These are phyloP conservation scores for Dicentrarchus labrax DNA, from an alignment of 2,113 vertebrate species.

Conservation along the genomic window DNA sequence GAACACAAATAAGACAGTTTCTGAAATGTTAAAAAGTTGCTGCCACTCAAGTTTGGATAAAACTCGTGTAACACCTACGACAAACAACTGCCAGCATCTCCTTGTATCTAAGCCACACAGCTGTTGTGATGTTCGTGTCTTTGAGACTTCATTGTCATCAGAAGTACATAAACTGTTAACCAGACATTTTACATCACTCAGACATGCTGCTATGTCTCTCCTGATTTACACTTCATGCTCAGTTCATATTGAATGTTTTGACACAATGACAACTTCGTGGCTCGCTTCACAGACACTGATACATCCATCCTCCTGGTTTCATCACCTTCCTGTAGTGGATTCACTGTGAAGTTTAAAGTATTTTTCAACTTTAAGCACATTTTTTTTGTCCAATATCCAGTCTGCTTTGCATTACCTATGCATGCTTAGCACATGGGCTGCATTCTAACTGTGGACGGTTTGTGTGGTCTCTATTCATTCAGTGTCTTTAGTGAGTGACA, in stretches of 20 bases:
- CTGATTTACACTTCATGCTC: conserved; percentile 49
- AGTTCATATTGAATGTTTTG: conserved; percentile 49
- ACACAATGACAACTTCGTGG: not conserved
- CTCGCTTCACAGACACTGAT: conserved; percentile 39
- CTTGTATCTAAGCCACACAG: conserved; percentile 30
- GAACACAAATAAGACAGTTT: conserved; percentile 16
- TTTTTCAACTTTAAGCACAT: conserved; percentile 30
- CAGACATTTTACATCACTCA: conserved; percentile 48
- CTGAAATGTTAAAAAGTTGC: not conserved
- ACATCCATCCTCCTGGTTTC: conserved; percentile 45
- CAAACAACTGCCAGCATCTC: conserved; percentile 4
- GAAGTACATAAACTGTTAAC: conserved; percentile 32
- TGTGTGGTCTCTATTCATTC: conserved; percentile 59
- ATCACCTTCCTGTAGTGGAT: conserved; percentile 4
- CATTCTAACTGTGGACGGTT: conserved; percentile 18
- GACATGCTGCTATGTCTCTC: conserved; percentile 47
- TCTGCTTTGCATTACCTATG: conserved; percentile 55
- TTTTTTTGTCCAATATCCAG: conserved; percentile 21
- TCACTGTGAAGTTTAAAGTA: conserved; percentile 32
- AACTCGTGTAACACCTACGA: conserved; percentile 11
- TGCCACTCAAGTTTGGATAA: not conserved
- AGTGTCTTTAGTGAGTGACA: conserved; percentile 22
- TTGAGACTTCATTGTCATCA: conserved; percentile 35
- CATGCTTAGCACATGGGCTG: conserved; percentile 37
- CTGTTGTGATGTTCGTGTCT: conserved; percentile 20